These are phyloP conservation scores for Saxicola maurus DNA, from an alignment of 2,797 vertebrate species.

Conservation along the genomic window DNA sequence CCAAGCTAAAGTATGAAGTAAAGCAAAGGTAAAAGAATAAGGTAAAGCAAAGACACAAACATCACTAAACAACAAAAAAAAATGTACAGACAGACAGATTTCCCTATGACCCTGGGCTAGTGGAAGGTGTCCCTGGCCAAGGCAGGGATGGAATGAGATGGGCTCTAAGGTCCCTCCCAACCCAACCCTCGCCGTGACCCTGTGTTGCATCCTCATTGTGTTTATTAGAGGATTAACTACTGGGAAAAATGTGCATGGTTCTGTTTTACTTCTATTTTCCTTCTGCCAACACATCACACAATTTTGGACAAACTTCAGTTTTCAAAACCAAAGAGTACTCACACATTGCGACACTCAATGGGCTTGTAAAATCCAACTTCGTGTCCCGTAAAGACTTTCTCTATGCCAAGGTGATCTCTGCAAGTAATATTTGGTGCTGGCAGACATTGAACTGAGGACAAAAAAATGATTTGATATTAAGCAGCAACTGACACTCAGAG, in stretches of 20 bases:
- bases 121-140: background rate
- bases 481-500: background rate
- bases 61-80: background rate
- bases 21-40: background rate
- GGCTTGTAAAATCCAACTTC: conserved; percentile 91
- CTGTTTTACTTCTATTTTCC: background rate
- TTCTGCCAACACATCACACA: background rate
- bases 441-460: conserved; percentile 78
- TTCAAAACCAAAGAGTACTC: conserved; percentile 61
- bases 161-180: background rate
- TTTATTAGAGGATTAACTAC: background rate
- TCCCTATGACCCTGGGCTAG: background rate
- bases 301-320: background rate
- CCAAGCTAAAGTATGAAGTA: background rate
- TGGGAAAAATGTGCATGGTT: background rate
- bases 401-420: conserved; percentile 80
- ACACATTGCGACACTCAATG: conserved; percentile 91
- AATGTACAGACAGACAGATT: background rate
- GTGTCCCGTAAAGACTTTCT: conserved; percentile 82
- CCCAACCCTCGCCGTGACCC: background rate
- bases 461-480: background rate
- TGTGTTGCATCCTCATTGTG: background rate
- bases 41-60: background rate
- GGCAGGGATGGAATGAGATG: background rate
- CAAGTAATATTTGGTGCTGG: conserved; percentile 93